phyloP scores from a whole-genome alignment of 2,797 vertebrate species.

The Taenioides sp. region DNA sequence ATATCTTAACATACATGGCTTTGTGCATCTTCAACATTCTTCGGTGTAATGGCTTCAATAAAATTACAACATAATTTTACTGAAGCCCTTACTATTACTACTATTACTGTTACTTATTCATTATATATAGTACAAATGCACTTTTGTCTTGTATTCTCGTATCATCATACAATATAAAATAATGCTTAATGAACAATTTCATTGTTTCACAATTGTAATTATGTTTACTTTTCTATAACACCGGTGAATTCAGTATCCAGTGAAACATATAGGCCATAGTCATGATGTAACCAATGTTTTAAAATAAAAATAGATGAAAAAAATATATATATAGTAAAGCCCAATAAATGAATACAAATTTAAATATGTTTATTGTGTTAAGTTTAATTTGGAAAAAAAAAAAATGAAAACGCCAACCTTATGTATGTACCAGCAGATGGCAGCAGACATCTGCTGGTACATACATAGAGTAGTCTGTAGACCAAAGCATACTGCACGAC shows the following conservation, averaged over 20 bases:
- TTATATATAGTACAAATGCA: not conserved
- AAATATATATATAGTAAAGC: not conserved
- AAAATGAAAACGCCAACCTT: not conserved
- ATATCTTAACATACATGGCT: too few relatives aligned
- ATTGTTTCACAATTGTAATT: not conserved
- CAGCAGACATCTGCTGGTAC: constrained; percentile 25
- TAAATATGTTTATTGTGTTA: not conserved
- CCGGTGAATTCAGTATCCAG: not conserved
- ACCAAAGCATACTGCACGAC: not conserved
- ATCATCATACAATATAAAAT: too few relatives aligned
- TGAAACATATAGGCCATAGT: not conserved
- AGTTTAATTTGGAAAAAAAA: too few relatives aligned
- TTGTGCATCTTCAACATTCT: too few relatives aligned
- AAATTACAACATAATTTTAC: too few relatives aligned
- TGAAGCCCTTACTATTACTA: too few relatives aligned
- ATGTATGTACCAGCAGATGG: constrained; percentile 56
- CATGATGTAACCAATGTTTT: too few relatives aligned
- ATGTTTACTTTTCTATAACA: not conserved
- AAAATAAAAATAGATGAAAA: not conserved
- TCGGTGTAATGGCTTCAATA: too few relatives aligned
- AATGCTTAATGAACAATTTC: not conserved
- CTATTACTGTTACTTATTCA: too few relatives aligned
- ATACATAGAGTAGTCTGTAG: too few relatives aligned
- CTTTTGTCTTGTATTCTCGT: not conserved
- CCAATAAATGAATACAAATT: not conserved